Conservation (phyloP, 2,113 vertebrate species). For the Coptodon rendalli region DNA sequence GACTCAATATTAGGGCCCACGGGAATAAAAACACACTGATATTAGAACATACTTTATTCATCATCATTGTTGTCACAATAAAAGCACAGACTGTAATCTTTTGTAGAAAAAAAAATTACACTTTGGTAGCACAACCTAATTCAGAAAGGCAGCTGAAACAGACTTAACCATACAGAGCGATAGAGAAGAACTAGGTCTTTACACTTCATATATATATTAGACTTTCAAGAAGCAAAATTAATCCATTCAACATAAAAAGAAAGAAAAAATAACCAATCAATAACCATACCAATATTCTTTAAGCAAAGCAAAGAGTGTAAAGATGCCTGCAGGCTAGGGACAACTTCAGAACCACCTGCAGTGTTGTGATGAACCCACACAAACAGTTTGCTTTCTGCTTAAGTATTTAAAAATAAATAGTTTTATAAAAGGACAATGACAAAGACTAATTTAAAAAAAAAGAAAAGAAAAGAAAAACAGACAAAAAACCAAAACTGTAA, state of each 20-base stretch:
- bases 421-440: background rate
- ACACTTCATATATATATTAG: background rate
- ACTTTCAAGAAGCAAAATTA: background rate
- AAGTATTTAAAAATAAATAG: slow-evolving; percentile 25
- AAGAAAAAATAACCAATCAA: background rate
- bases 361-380: background rate
- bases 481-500: background rate
- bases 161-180: background rate
- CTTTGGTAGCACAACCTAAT: background rate
- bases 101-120: background rate
- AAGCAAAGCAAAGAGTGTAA: background rate
- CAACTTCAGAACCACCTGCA: background rate
- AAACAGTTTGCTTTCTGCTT: background rate
- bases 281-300: background rate
- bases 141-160: background rate
- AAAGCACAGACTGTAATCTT: background rate
- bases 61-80: background rate
- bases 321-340: background rate
- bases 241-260: background rate
- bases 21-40: background rate
- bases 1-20: background rate
- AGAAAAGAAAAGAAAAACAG: background rate
- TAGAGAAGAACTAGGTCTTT: background rate
- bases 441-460: background rate
- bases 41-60: background rate